These are phyloP conservation scores for Sylvilagus floridanus DNA, from an alignment of 2,797 vertebrate species.

Conservation along the genomic window DNA sequence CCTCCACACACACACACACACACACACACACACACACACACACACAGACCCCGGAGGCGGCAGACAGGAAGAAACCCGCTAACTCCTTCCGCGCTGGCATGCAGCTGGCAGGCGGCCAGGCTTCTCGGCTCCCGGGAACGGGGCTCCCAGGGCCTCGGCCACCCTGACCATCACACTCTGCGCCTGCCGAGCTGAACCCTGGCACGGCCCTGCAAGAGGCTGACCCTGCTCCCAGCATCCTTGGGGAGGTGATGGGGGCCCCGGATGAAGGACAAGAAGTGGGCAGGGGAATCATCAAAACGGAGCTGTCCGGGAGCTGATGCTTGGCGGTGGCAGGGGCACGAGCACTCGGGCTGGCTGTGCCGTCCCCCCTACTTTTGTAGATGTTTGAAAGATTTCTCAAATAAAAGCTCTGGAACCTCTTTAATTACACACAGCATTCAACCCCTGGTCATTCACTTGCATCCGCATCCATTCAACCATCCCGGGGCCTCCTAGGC, in stretches of 20 bases:
- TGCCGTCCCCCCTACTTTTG: not conserved
- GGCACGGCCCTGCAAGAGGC: not conserved
- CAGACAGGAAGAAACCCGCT: not conserved
- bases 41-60: not conserved
- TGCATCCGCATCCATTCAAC: not conserved
- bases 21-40: not conserved
- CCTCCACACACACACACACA: not conserved
- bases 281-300: rapidly evolving
- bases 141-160: not conserved
- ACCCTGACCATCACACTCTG: rapidly evolving
- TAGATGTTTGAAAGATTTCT: not conserved
- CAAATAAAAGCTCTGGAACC: not conserved
- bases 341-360: not conserved
- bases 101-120: not conserved
- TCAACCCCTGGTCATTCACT: not conserved
- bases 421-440: not conserved
- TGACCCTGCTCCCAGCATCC: not conserved
- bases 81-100: rapidly evolving
- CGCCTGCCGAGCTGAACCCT: too few species aligned
- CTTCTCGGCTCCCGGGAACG: not conserved
- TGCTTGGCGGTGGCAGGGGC: rapidly evolving
- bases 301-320: rapidly evolving
- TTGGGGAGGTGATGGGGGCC: not conserved
- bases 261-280: not conserved
- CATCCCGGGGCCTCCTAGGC: not conserved